Base-by-base conservation (phyloP, 2,113 vertebrate genomes). In the Patagioenas fasciata region DNA sequence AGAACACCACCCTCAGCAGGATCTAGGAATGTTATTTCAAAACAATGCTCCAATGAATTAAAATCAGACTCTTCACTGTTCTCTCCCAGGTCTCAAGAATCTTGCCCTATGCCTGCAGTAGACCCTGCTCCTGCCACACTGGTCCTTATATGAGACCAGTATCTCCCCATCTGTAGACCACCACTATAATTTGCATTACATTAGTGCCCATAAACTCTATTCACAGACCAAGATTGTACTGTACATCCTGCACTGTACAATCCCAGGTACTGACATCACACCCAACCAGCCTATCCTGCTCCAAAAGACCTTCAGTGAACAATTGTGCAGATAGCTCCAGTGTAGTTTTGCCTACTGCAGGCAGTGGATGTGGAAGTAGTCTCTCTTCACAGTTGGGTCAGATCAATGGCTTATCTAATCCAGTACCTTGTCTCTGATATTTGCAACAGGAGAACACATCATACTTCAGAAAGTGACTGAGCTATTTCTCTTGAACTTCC, bases 271-370 rank as follows among this genome's bases (percentile, higher is more conserved):
- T 5, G 42, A 51, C 62, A 54, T 16, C 34, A 54, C 54, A 32
- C 15, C 29, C 4, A 3, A 71, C 14, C 6, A 0, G 0, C 31
- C 38, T 15, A 16, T 32, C 32, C 28, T 47, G 28, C 48, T 86
- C 28, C 16, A 5, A 25, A 88, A 75, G 12, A n/a, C 64, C 34
- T 77, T 11, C 31, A 50, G 51, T 21, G 38, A 88, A 42, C 38
- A 54, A 2, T 6, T 23, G 53, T 3, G 12, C 36, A 71, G 16
- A 13, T 2, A 48, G 29, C n/a, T 31, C 42, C 57, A 54, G 6
- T 24, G 20, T 47, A 75, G 24, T 11, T 69, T 12, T 65, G 18
- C 36, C 69, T 23, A 11, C n/a, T 51, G 42, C 48, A 40, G 31
- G 21, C 54, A 48, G 51, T 4, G 12, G 28, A 10, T 28, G 44